phyloP scores from a whole-genome alignment of 2,113 vertebrate species.

The Sinocyclocheilus anshuiensis region DNA sequence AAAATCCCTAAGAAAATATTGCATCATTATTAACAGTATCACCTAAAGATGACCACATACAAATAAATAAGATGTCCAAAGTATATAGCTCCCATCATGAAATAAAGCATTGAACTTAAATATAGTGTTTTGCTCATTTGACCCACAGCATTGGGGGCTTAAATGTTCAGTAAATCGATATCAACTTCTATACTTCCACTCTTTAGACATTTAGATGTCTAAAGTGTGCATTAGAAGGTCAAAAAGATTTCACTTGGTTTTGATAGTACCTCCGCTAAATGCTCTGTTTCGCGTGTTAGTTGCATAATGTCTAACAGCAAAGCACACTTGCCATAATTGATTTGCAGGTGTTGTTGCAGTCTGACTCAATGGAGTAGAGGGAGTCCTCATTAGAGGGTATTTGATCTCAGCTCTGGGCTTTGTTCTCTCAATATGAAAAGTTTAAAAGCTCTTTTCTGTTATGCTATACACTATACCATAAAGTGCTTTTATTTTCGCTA shows the following conservation, averaged over 20 bases:
- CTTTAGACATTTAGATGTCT: not conserved
- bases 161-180: not conserved
- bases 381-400: constrained; percentile 54
- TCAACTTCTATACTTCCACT: not conserved
- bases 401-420: constrained; percentile 50
- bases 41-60: not conserved
- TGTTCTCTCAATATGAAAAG: constrained; percentile 28
- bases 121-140: not conserved
- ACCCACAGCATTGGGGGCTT: not conserved
- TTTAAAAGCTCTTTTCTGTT: constrained; percentile 44
- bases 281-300: constrained; percentile 25
- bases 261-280: not conserved
- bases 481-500: not conserved
- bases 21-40: not conserved
- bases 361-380: constrained; percentile 49
- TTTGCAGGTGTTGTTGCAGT: constrained; percentile 57
- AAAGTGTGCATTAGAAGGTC: not conserved
- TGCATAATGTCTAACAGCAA: constrained; percentile 53
- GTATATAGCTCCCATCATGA: not conserved
- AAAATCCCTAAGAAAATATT: not conserved
- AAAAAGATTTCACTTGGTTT: not conserved
- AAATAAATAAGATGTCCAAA: not conserved
- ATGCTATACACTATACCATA: not conserved
- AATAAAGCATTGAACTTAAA: not conserved
- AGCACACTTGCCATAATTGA: constrained; percentile 51